Conservation (phyloP, 23 tunicate species). For the Halocynthia roretzi region DNA sequence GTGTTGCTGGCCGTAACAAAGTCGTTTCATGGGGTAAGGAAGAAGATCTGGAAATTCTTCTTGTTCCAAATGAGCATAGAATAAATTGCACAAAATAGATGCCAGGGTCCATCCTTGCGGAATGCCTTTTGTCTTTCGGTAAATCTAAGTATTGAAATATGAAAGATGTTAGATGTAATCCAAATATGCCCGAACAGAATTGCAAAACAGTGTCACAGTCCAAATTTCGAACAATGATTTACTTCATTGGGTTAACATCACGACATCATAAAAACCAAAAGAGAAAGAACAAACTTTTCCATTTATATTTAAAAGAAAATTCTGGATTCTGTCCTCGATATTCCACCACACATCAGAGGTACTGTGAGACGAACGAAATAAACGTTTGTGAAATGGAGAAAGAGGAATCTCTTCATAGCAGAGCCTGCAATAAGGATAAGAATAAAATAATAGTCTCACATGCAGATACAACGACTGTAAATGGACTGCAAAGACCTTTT, state of each 20-base stretch:
- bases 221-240: no score
- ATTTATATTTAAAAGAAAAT: neutral
- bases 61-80: constrained; percentile 22
- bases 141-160: no score
- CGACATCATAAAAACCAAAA: no score
- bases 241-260: no score
- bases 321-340: neutral
- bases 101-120: constrained; percentile 25
- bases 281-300: neutral
- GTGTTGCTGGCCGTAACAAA: neutral
- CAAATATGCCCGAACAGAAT: no score
- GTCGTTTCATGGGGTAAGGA: neutral
- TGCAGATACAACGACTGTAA: no score
- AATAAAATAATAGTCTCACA: no score
- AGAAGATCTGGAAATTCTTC: constrained; percentile 11
- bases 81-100: constrained; percentile 13
- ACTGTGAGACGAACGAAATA: neutral
- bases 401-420: constrained; percentile 1
- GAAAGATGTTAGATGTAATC: no score
- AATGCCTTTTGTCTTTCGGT: constrained; percentile 4
- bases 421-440: no score
- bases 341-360: constrained; percentile 12
- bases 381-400: neutral
- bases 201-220: no score
- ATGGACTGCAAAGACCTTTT: neutral